Conservation (phyloP, 2,888 invertebrate genomes). For the Busseola fusca region DNA sequence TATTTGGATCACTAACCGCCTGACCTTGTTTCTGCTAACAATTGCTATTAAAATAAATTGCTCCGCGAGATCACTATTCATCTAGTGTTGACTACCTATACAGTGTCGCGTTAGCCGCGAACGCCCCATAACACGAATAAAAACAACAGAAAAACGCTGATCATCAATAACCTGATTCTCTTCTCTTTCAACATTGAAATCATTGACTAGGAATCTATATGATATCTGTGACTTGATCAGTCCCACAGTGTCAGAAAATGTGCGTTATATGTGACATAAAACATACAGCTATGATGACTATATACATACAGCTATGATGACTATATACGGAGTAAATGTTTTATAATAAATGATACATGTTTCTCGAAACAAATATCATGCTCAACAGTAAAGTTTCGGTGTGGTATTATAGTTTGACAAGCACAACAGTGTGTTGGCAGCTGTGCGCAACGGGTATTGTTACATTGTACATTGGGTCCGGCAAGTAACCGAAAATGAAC, state of each 20-base stretch:
- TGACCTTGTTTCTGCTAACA: background rate
- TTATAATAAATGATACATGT: background rate
- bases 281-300: background rate
- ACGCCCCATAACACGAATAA: background rate
- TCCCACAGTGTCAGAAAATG: constrained; percentile 4
- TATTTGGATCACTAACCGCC: background rate
- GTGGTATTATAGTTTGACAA: too few relatives aligned
- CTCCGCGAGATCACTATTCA: background rate
- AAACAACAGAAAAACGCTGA: background rate
- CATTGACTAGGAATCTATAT: background rate
- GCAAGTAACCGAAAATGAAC: constrained; percentile 15
- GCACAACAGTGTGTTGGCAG: constrained; percentile 22
- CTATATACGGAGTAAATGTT: background rate
- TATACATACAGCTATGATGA: too few relatives aligned
- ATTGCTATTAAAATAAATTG: background rate
- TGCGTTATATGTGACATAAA: constrained; percentile 5
- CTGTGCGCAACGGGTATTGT: constrained; percentile 41
- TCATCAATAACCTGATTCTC: background rate
- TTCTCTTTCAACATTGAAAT: constrained; percentile 4
- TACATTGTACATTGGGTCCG: constrained; percentile 40
- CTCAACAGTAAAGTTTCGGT: background rate
- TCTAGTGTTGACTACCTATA: background rate
- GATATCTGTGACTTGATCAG: constrained; percentile 8
- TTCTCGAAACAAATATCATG: constrained; percentile 12
- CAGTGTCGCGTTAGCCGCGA: background rate